A percentile compares a stretch with the other conserved stretches of the same genome.
These are phyloP conservation scores for Alectoris magna DNA, from an alignment of 2,797 vertebrate species.

Conservation along the genomic window DNA sequence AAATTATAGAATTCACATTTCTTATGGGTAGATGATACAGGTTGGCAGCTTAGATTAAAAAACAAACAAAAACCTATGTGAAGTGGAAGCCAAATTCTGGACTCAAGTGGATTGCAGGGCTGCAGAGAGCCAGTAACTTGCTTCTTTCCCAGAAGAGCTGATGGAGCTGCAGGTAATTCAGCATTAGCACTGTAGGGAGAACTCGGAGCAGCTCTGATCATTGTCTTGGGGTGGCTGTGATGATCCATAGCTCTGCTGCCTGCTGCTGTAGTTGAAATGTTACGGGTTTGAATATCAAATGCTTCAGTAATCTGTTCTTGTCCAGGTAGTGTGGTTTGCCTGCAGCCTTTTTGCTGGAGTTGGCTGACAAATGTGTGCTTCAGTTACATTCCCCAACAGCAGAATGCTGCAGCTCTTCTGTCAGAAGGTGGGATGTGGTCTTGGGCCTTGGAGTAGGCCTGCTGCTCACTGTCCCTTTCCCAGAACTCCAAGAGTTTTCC, in stretches of 20 bases:
- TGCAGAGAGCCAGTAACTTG: neutral
- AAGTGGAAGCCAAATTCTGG: neutral
- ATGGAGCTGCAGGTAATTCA: neutral
- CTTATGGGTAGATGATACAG: neutral
- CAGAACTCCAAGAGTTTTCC: accelerated
- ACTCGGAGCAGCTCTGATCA: neutral
- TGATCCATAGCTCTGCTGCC: neutral
- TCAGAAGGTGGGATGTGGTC: neutral
- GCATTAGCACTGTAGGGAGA: neutral
- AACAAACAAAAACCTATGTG: neutral
- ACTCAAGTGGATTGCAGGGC: neutral
- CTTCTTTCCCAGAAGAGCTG: neutral
- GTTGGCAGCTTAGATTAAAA: neutral
- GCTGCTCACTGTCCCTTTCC: neutral
- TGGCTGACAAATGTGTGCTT: neutral
- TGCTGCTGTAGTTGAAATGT: neutral
- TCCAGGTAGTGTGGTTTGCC: neutral
- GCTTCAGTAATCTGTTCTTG: neutral
- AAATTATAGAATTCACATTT: neutral
- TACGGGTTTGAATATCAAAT: neutral
- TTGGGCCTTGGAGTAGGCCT: neutral
- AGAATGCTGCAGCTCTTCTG: neutral
- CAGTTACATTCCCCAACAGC: neutral
- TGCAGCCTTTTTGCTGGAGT: neutral
- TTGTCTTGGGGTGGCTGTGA: neutral